Conservation (phyloP, 1,140 invertebrate genomes). For the Drosophila rufa region DNA sequence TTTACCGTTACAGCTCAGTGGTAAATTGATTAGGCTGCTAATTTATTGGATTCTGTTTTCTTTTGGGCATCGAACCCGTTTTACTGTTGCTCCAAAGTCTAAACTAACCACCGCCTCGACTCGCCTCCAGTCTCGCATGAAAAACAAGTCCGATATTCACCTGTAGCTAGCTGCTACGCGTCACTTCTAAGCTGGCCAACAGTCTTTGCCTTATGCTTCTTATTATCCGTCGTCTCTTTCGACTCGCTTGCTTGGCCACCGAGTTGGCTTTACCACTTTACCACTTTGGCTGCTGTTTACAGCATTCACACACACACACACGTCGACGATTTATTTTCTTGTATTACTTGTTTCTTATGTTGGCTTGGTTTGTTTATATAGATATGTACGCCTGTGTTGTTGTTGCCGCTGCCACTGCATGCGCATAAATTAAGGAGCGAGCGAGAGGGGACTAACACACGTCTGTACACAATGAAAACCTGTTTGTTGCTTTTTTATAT, state of each 20-base stretch:
- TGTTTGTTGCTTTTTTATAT: constrained; percentile 75
- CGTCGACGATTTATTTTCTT: constrained; percentile 72
- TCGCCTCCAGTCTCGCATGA: constrained; percentile 9
- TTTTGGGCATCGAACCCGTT: constrained; percentile 54
- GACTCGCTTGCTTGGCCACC: constrained; percentile 59
- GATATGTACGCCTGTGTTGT: constrained; percentile 49
- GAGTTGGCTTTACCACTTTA: constrained; percentile 52
- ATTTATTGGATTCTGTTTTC: constrained; percentile 75
- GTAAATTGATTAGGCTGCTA: constrained; percentile 77
- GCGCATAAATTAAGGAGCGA: constrained; percentile 72
- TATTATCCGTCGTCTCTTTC: constrained; percentile 37
- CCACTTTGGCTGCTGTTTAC: constrained; percentile 76
- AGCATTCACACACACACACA: constrained; percentile 55
- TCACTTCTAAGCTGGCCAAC: constrained; percentile 59
- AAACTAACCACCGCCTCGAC: constrained; percentile 36
- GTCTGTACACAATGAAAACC: constrained; percentile 83
- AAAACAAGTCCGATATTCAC: constrained; percentile 72
- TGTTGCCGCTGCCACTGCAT: constrained; percentile 57
- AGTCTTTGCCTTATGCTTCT: constrained; percentile 59
- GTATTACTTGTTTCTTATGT: constrained; percentile 77
- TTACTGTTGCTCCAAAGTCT: constrained; percentile 47
- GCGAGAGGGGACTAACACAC: constrained; percentile 58
- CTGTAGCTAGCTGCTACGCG: constrained; percentile 60
- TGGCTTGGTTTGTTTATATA: constrained; percentile 65
- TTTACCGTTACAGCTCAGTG: constrained; percentile 63